Base-by-base conservation (phyloP, 2,888 invertebrate species). In the Temnothorax unifasciatus region DNA sequence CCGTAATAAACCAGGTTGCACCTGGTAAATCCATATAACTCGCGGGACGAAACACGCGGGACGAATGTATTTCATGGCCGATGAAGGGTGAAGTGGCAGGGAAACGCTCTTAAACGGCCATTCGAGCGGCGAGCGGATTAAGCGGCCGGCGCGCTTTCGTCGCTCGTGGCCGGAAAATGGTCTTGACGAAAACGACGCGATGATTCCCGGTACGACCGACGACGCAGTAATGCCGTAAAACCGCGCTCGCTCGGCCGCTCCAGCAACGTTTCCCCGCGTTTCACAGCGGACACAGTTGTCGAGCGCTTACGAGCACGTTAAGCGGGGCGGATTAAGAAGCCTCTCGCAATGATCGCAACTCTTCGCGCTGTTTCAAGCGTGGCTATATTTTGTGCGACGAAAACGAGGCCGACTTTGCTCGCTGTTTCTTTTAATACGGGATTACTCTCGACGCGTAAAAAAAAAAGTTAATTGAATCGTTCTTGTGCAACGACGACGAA, bases 21-120 rank as follows among this genome's bases (percentile, higher is more conserved):
- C 34, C 34, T 34, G 47, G 18, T 3, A 47, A 71, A 50, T 38
- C 47, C 79, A 47, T 59, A 59, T 71, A 59, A 73, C n/a, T 18
- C n/a, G 9, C 29, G 29, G 29, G 18, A 34, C 47, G 44, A 81
- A 44, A 71, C 79, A 71, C 79, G 73, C 59, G 73, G 25, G 47
- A 47, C 47, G 73, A 81, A 73, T 71, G 79, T 38, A 59, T 81
- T 81, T 81, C 73, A 81, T 38, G 79, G 79, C 25, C 59, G 73
- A 73, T 47, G 68, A 25, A 47, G 73, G 73, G 59, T 47, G 68
- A 25, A 47, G 73, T 71, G 79, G 71, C 79, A 81, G 73, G 47
- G 38, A 81, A 81, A 73, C 44, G 79, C 71, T 79, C 57, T 79
- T 21, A 79, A 79, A 18, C 34, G 57, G 18, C 57, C 34, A 21